These are phyloP conservation scores for Morone chrysops DNA, from an alignment of 2,113 vertebrate genomes.

Conservation along the genomic window DNA sequence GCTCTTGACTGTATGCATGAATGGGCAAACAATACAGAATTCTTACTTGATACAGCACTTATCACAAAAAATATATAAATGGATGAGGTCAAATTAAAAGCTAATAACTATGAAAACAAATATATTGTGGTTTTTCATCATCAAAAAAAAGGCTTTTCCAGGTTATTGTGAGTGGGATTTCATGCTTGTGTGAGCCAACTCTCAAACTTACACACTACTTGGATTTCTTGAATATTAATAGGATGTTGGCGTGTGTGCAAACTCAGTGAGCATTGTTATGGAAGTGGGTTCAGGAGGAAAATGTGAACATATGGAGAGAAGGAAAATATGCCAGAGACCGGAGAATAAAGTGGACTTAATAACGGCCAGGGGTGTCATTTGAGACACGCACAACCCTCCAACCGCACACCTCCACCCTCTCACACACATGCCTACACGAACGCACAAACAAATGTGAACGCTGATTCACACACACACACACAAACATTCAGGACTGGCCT, in stretches of 20 bases:
- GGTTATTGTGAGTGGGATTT: slow-evolving; percentile 27
- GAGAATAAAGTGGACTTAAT: slow-evolving; percentile 72
- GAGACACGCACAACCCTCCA: slow-evolving; percentile 50
- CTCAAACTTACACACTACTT: slow-evolving; percentile 32
- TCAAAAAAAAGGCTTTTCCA: slow-evolving; percentile 14
- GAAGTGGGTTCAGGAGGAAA: slow-evolving; percentile 53
- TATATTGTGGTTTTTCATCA: neutral
- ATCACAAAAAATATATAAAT: neutral
- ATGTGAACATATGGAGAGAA: slow-evolving; percentile 73
- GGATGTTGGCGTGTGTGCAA: slow-evolving; percentile 32
- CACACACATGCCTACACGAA: neutral
- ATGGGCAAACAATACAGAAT: neutral
- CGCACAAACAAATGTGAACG: slow-evolving; percentile 27
- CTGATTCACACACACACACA: slow-evolving; percentile 53
- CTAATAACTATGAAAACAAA: slow-evolving; percentile 11
- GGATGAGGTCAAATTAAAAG: neutral
- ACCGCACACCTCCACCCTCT: neutral
- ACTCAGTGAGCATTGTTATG: slow-evolving; percentile 38
- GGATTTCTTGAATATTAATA: slow-evolving; percentile 59
- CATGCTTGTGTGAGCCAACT: slow-evolving; percentile 39
- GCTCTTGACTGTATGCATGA: neutral
- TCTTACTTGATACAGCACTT: neutral
- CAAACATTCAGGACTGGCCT: slow-evolving; percentile 61
- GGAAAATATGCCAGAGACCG: slow-evolving; percentile 64
- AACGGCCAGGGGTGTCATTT: slow-evolving; percentile 72